Evolutionary conservation across 2,113 vertebrate genomes (phyloP).

Genomic region (Anguilla rostrata): DNA sequence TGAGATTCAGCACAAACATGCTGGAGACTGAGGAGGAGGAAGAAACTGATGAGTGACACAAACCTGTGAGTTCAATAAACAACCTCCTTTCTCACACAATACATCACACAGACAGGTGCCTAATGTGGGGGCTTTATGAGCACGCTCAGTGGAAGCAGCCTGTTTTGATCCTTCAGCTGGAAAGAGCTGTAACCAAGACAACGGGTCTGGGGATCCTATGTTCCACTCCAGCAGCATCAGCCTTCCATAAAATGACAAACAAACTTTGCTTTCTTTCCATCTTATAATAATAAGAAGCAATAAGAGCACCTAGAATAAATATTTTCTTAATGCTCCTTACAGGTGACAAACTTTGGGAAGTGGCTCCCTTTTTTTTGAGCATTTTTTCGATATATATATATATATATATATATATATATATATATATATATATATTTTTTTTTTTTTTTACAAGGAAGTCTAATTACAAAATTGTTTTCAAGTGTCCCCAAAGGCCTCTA

Average conservation of each 20-base stretch:
- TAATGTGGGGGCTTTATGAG: not conserved
- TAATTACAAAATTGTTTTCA: not conserved
- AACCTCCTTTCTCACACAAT: not conserved
- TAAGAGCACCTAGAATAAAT: not conserved
- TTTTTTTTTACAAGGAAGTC: not conserved
- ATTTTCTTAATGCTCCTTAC: not conserved
- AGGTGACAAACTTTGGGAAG: not conserved
- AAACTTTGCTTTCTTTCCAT: not conserved
- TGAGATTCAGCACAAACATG: too few species aligned
- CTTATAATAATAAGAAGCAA: not conserved
- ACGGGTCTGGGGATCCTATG: not conserved
- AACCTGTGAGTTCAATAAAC: not conserved
- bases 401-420: not conserved
- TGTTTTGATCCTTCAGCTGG: not conserved
- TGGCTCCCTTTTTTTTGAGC: not conserved
- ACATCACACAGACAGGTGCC: not conserved
- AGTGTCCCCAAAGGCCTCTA: not conserved
- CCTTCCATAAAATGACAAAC: not conserved
- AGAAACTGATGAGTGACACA: not conserved
- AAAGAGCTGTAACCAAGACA: slow-evolving; percentile 2
- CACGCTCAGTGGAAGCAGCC: not conserved
- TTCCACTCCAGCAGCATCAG: not conserved
- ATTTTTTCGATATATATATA: not conserved
- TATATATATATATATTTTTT: not conserved
- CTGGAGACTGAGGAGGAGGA: too few species aligned